These are phyloP conservation scores for Acropora yongei DNA, from an alignment of 64 coral and sea anemone genomes.

Conservation along the genomic window DNA sequence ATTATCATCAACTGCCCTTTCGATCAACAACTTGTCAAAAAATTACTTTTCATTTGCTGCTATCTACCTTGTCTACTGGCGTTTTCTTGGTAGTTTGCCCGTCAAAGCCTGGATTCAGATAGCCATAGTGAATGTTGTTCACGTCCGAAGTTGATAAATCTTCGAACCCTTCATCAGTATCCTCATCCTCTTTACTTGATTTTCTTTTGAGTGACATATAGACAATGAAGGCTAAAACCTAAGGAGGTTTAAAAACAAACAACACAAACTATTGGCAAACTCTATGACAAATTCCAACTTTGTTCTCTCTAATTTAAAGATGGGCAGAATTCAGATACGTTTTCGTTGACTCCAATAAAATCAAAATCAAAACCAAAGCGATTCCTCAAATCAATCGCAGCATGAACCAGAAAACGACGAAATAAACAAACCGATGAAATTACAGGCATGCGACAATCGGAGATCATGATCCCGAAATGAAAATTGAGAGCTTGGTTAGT, in stretches of 20 bases:
- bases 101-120: conserved; percentile 7
- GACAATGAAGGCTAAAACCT: conserved; percentile 40
- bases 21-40: too few species aligned
- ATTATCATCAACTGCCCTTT: too few species aligned
- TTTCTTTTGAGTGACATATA: conserved; percentile 8
- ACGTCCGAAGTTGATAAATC: conserved; percentile 36
- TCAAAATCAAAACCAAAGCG: neutral
- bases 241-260: neutral
- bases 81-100: neutral
- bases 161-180: conserved; percentile 55
- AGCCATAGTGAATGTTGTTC: conserved; percentile 23
- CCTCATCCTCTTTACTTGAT: conserved; percentile 7
- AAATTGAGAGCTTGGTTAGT: too few species aligned
- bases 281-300: neutral
- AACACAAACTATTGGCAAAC: neutral
- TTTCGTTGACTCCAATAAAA: too few species aligned
- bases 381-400: neutral
- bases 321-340: too few species aligned
- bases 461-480: too few species aligned
- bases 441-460: too few species aligned
- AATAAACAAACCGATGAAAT: too few species aligned
- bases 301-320: too few species aligned
- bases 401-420: too few species aligned
- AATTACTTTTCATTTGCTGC: neutral
- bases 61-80: neutral